Conservation (phyloP, 2,888 invertebrate genomes). For the Tholera decimalis region DNA sequence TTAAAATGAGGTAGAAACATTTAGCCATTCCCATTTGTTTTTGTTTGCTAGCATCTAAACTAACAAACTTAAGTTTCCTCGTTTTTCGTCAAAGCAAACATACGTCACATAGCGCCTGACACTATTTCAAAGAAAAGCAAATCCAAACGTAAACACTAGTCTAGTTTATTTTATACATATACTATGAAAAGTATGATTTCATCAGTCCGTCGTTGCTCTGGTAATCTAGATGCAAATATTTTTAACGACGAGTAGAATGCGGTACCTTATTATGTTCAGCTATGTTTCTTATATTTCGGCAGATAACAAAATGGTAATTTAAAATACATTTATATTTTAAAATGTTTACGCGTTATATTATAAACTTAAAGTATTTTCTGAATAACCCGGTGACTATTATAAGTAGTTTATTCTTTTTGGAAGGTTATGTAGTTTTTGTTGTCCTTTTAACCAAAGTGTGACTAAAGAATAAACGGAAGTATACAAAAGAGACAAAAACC, state of each 20-base stretch:
- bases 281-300: too few species aligned
- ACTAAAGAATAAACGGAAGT: background rate
- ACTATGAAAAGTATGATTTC: constrained; percentile 16
- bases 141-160: constrained; percentile 11
- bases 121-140: constrained; percentile 20
- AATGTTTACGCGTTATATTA: too few species aligned
- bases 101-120: background rate
- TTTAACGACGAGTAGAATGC: background rate
- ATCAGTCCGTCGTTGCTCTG: background rate
- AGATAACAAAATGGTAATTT: too few species aligned
- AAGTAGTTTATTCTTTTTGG: background rate
- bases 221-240: background rate
- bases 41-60: constrained; percentile 4
- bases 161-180: background rate
- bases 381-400: too few species aligned
- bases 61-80: background rate
- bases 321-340: too few species aligned
- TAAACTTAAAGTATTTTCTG: too few species aligned
- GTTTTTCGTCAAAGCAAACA: constrained; percentile 1
- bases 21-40: background rate
- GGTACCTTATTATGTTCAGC: background rate
- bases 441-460: too few species aligned
- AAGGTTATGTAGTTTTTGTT: too few species aligned
- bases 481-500: background rate
- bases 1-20: background rate